Evolutionary conservation across 2,797 vertebrate genomes (phyloP).

Genomic region (Mormyrus proboscirostris): DNA sequence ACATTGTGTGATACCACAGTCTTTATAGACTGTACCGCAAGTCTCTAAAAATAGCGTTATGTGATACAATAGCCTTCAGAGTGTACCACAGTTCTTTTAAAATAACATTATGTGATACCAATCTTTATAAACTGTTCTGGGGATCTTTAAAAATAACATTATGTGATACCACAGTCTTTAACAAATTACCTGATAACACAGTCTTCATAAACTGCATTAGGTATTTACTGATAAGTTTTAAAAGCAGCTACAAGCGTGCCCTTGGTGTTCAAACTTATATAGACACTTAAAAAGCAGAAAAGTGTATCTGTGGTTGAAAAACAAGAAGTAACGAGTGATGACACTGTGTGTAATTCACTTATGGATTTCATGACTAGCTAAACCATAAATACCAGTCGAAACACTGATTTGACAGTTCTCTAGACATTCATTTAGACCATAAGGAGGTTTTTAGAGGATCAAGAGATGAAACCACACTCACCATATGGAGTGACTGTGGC

Average conservation of each 20-base stretch:
- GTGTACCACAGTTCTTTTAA: background rate
- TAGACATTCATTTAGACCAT: background rate
- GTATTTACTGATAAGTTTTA: background rate
- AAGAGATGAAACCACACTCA: constrained; percentile 50
- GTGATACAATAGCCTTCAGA: background rate
- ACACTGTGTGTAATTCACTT: background rate
- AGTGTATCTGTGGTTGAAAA: background rate
- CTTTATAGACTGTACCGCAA: background rate
- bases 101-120: background rate
- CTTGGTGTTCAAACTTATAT: background rate
- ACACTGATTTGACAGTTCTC: background rate
- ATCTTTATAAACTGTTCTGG: background rate
- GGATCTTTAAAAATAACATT: background rate
- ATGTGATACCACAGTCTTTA: background rate
- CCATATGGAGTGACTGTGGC: constrained; percentile 99
- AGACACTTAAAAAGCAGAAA: background rate
- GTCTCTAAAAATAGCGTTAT: background rate
- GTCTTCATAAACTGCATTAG: background rate
- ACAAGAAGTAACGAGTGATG: background rate
- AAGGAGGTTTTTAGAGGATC: background rate
- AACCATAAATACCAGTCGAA: background rate
- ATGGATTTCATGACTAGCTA: background rate
- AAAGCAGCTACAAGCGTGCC: background rate
- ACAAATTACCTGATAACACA: background rate
- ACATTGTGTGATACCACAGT: background rate